Base-by-base conservation (phyloP, 2,888 invertebrate species). In the Pristionchus japonicus region DNA sequence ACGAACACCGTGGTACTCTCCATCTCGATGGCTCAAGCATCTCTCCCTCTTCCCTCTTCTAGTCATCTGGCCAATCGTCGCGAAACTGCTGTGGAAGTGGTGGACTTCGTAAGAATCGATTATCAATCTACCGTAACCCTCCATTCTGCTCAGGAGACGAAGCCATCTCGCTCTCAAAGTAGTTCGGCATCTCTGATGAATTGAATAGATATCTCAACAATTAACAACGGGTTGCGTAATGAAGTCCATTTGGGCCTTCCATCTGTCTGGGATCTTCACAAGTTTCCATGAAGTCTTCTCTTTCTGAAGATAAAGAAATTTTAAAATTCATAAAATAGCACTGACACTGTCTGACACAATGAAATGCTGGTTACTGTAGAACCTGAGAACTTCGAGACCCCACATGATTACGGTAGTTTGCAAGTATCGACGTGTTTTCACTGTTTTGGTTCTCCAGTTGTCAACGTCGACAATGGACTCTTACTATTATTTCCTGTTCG, bases 1-100 rank as follows among this genome's bases (percentile, higher is more conserved):
- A 23, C 87, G 87, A 27, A 77, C 87, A 0, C 52, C 87, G 1
- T 87, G 87, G 87, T 87, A 87, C 40, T 87, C 87, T 27, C 87
- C 87, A 3, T 52, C 87, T 17, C 49, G 87, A 77, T 87, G 74
- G 87, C 31, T 87, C 37, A 49, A 57, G 31, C 74, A 87, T 77
- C 77, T 87, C 23, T 87, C 74, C 7, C 74, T 87, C 37, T 77
- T 87, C 23, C 77, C 80, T 15, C 77, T 87, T 31, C 87, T 87
- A 17, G n/a, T 74, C 13, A 87, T 87, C 34, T 87, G 87, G 87
- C 87, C 87, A 34, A 52, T 87, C 52, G 74, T 87, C 7, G 80
- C 87, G 23, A 47, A 47, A n/a, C 61, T 87, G 34, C 40, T 87
- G 23, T 87, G 80, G 74, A 49, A 34, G 27, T 87, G 77, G 87